These are phyloP conservation scores for Bombus huntii DNA, from an alignment of 1,140 invertebrate genomes.

Conservation along the genomic window DNA sequence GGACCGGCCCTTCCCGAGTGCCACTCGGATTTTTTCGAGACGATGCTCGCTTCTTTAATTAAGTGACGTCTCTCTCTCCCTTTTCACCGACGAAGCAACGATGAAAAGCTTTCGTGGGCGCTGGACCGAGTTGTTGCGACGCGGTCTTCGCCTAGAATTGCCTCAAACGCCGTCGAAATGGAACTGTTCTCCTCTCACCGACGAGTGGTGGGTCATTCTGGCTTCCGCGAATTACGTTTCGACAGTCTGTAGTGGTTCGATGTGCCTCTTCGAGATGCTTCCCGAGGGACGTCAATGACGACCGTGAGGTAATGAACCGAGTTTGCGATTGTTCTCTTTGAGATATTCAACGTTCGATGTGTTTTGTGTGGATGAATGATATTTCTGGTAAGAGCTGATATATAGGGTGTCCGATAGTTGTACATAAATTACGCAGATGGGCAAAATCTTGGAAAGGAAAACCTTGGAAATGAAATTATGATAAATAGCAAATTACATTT, in stretches of 20 bases:
- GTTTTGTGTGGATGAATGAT: background rate
- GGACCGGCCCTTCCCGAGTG: conserved; percentile 47
- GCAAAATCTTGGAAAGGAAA: background rate
- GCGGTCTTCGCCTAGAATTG: background rate
- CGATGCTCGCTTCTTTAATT: conserved; percentile 65
- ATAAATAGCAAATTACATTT: background rate
- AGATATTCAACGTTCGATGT: background rate
- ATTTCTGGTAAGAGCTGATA: background rate
- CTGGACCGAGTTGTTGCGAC: conserved; percentile 39
- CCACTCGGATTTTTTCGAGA: conserved; percentile 62
- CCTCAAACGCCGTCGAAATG: background rate
- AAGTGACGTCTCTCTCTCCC: conserved; percentile 62
- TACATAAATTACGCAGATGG: no score
- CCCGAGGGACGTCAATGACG: background rate
- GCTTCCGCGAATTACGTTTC: background rate
- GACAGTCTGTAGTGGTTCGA: background rate
- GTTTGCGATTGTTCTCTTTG: background rate
- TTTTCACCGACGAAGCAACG: conserved; percentile 25
- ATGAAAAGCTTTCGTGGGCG: conserved; percentile 50
- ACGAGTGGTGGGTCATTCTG: background rate
- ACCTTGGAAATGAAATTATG: background rate
- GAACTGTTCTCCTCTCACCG: background rate
- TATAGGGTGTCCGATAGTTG: no score
- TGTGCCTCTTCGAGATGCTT: background rate
- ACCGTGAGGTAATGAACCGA: background rate